phyloP scores from a whole-genome alignment of 2,888 invertebrate species.

The Aricia artaxerxes region DNA sequence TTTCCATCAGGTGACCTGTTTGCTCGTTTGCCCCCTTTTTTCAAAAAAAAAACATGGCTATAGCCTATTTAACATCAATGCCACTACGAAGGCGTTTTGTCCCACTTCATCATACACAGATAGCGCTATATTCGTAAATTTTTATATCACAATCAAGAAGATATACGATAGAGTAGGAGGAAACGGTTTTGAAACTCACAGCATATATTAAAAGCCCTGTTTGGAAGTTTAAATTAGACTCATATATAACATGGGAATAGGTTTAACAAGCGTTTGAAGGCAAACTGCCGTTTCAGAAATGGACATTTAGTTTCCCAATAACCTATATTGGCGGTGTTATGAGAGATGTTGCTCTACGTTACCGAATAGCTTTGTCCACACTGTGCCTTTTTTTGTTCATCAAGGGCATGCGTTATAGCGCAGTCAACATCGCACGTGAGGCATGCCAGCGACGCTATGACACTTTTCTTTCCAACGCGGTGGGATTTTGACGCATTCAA shows the following conservation, averaged over 20 bases:
- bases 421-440: no score
- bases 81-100: background rate
- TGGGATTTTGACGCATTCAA: no score
- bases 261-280: background rate
- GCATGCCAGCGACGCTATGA: no score
- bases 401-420: no score
- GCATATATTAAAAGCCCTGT: background rate
- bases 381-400: no score
- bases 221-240: constrained; percentile 19
- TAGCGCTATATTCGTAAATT: constrained; percentile 13
- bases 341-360: background rate
- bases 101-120: background rate
- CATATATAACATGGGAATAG: background rate
- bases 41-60: background rate
- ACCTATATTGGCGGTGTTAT: background rate
- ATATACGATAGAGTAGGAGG: constrained; percentile 19
- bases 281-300: background rate
- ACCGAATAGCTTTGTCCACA: no score
- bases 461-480: no score
- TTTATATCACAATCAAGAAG: constrained; percentile 11
- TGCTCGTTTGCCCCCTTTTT: no score
- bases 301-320: background rate
- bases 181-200: constrained; percentile 16
- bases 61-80: background rate
- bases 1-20: no score